A percentile compares a stretch with the other conserved stretches of the same genome.
phyloP scores from a whole-genome alignment of 2,797 vertebrate genomes.

The Lithobates sylvaticus region DNA sequence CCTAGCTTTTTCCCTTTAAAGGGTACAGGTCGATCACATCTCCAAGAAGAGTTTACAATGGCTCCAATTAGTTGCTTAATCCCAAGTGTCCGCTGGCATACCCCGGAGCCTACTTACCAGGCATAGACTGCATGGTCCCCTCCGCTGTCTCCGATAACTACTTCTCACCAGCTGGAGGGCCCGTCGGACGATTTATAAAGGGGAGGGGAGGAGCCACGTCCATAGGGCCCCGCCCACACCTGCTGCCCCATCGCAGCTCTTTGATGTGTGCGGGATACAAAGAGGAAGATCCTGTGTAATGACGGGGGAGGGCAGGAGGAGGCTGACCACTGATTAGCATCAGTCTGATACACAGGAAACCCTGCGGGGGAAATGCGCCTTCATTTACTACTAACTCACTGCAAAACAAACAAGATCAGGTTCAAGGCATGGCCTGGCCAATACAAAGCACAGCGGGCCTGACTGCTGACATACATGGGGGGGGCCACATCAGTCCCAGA shows the following conservation, averaged over 20 bases:
- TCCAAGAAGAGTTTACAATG: too few relatives aligned
- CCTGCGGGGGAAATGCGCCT: conserved; percentile 84
- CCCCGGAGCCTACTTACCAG: conserved; percentile 38
- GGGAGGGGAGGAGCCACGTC: conserved; percentile 20
- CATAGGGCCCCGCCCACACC: conserved; percentile 9
- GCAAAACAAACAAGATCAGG: conserved; percentile 82
- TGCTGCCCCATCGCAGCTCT: conserved; percentile 63
- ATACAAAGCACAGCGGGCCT: not conserved
- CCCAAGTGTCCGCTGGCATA: too few relatives aligned
- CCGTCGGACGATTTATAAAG: conserved; percentile 7
- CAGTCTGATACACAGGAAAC: conserved; percentile 94
- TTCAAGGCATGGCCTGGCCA: conserved; percentile 6
- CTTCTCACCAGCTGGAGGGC: not conserved
- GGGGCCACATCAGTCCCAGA: too few relatives aligned
- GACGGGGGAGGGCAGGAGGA: conserved; percentile 32
- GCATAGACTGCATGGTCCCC: conserved; percentile 34
- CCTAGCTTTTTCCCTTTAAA: too few relatives aligned
- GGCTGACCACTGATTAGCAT: conserved; percentile 80
- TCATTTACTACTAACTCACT: conserved; percentile 88
- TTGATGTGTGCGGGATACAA: conserved; percentile 74
- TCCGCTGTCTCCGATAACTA: conserved; percentile 63
- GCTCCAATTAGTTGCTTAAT: too few relatives aligned
- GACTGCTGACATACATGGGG: not conserved
- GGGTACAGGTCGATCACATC: too few relatives aligned
- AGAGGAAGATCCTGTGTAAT: conserved; percentile 70